phyloP scores from a whole-genome alignment of 2,888 invertebrate genomes.

The Diaprepes abbreviatus region DNA sequence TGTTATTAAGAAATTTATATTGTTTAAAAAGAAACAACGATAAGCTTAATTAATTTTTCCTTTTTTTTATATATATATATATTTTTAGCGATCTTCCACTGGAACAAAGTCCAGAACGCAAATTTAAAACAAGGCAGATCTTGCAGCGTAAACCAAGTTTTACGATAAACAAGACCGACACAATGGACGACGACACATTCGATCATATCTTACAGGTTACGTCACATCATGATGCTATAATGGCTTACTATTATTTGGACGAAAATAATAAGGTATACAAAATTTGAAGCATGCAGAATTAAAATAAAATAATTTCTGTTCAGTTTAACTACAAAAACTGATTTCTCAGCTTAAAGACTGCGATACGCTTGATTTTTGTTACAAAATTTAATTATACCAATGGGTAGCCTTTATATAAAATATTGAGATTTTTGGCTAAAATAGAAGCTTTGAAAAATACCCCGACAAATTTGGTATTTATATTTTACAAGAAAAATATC shows the following conservation, averaged over 20 bases:
- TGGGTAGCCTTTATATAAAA: too few relatives aligned
- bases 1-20: background rate
- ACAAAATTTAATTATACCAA: too few relatives aligned
- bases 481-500: too few relatives aligned
- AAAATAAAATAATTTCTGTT: too few relatives aligned
- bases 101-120: conserved; percentile 59
- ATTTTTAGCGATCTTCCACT: conserved; percentile 62
- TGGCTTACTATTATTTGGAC: conserved; percentile 93
- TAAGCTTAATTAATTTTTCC: background rate
- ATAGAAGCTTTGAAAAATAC: too few relatives aligned
- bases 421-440: too few relatives aligned
- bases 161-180: conserved; percentile 62
- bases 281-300: too few relatives aligned
- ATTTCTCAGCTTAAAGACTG: too few relatives aligned
- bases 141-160: conserved; percentile 65
- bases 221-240: conserved; percentile 87
- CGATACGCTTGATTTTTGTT: too few relatives aligned
- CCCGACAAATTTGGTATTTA: too few relatives aligned
- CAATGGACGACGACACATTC: conserved; percentile 73
- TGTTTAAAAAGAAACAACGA: background rate
- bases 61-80: too few relatives aligned
- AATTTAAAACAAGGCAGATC: conserved; percentile 63
- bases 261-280: conserved; percentile 81
- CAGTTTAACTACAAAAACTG: too few relatives aligned
- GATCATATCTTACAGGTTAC: conserved; percentile 83